A percentile compares a stretch with the other conserved stretches of the same genome.
phyloP scores from a whole-genome alignment of 2,113 vertebrate genomes.

The Regulus satrapa region DNA sequence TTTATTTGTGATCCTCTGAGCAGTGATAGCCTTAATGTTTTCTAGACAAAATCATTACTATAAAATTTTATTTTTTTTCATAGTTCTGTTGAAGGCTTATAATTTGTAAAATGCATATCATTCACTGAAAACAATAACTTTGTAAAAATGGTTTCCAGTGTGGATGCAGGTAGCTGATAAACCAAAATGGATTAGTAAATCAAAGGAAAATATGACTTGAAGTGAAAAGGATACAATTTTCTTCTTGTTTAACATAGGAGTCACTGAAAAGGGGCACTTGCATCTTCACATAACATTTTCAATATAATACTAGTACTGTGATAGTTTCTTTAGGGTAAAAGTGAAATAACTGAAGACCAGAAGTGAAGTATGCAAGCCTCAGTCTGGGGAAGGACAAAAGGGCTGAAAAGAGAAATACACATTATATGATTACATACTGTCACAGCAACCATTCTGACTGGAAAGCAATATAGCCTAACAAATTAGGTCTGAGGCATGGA shows the following conservation, averaged over 20 bases:
- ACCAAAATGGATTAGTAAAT: conserved; percentile 31
- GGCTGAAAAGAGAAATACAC: neutral
- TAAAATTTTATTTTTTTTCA: conserved; percentile 6
- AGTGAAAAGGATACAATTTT: neutral
- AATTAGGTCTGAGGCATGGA: neutral
- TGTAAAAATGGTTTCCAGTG: neutral
- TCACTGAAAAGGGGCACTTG: neutral
- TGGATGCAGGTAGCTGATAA: neutral
- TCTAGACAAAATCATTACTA: neutral
- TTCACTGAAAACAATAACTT: conserved; percentile 20
- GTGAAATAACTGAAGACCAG: neutral
- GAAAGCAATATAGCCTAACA: neutral
- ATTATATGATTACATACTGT: neutral
- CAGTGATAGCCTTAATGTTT: neutral
- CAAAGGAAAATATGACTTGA: conserved; percentile 18
- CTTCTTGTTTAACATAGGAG: neutral
- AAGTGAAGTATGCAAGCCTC: neutral
- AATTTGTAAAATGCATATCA: conserved; percentile 18
- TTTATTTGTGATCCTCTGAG: neutral
- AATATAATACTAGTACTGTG: neutral
- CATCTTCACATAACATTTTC: neutral
- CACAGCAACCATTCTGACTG: neutral
- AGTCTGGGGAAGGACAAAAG: neutral
- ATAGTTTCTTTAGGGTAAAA: neutral
- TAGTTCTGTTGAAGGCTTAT: neutral